These are phyloP conservation scores for Aurelia sp. DNA, from an alignment of 30 jellyfish, hydroid and myxozoan genomes.

Conservation along the genomic window DNA sequence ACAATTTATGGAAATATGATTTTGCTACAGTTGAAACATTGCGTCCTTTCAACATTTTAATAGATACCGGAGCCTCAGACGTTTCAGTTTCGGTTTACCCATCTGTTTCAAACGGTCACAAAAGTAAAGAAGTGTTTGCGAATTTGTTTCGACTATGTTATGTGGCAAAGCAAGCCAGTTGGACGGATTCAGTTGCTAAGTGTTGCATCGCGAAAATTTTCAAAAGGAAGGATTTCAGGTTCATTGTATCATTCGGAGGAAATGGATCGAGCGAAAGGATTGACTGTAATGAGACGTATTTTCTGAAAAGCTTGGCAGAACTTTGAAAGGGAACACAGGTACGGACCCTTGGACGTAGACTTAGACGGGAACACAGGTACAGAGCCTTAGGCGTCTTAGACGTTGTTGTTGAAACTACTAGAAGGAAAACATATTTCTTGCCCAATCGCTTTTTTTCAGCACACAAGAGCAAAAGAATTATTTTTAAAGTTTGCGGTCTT, in stretches of 20 bases:
- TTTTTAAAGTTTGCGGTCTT: no score
- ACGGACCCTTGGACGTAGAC: no score
- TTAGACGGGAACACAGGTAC: no score
- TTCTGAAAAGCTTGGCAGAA: constrained; percentile 17
- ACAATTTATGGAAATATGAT: constrained; percentile 25
- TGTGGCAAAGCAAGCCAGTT: not conserved
- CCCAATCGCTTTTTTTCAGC: no score
- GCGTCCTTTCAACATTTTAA: constrained; percentile 31
- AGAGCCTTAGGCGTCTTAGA: no score
- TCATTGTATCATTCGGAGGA: constrained; percentile 1
- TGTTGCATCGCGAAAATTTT: not conserved
- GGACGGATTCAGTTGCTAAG: not conserved
- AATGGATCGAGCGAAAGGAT: constrained; percentile 1
- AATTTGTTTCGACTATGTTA: constrained; percentile 6
- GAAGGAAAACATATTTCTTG: no score
- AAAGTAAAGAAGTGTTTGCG: not conserved
- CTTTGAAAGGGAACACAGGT: no score
- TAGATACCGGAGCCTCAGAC: not conserved
- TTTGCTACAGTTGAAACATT: constrained; percentile 7
- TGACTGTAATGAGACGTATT: not conserved
- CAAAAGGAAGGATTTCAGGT: not conserved
- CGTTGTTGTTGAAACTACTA: no score
- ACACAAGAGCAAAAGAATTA: no score
- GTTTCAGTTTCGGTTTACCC: constrained; percentile 29
- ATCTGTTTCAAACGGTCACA: constrained; percentile 3